A percentile compares a stretch with the other conserved stretches of the same genome.
These are phyloP conservation scores for Gandaritis pyraliata DNA, from an alignment of 2,888 invertebrate genomes.

Conservation along the genomic window DNA sequence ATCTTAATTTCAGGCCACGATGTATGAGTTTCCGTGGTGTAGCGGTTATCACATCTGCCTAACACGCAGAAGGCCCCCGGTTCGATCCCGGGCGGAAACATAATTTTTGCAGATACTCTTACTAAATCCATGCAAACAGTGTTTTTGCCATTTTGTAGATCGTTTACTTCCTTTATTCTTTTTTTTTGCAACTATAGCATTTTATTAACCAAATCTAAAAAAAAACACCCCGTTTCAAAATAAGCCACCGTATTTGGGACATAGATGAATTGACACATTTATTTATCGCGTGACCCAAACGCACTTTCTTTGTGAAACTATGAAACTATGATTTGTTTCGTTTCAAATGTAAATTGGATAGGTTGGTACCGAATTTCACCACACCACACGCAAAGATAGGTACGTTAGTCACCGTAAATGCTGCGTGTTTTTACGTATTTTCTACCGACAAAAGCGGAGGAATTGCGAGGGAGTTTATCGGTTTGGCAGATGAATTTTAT, in stretches of 20 bases:
- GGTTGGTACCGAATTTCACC: neutral
- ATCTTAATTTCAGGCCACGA: constrained; percentile 3
- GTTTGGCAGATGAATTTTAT: constrained; percentile 50
- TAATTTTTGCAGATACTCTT: constrained; percentile 33
- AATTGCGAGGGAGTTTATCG: constrained; percentile 44
- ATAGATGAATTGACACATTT: constrained; percentile 9
- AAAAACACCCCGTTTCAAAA: too few species aligned
- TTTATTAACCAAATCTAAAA: too few species aligned
- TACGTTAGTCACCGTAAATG: constrained; percentile 23
- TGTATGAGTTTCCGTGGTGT: constrained; percentile 89
- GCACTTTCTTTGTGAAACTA: constrained; percentile 14
- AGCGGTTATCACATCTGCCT: constrained; percentile 96
- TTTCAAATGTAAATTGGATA: constrained; percentile 16
- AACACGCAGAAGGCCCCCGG: constrained; percentile 96
- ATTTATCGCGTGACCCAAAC: neutral
- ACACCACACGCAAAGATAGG: constrained; percentile 13
- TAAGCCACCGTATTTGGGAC: neutral
- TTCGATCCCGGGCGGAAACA: constrained; percentile 95
- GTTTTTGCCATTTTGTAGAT: neutral
- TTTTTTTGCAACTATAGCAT: too few species aligned
- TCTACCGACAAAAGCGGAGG: constrained; percentile 33
- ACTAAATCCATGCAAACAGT: neutral
- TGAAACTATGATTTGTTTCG: constrained; percentile 17
- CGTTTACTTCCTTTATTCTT: too few species aligned
- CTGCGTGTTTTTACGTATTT: constrained; percentile 32